phyloP scores from a whole-genome alignment of 2,113 vertebrate species.

The Sporophila hypoxantha region DNA sequence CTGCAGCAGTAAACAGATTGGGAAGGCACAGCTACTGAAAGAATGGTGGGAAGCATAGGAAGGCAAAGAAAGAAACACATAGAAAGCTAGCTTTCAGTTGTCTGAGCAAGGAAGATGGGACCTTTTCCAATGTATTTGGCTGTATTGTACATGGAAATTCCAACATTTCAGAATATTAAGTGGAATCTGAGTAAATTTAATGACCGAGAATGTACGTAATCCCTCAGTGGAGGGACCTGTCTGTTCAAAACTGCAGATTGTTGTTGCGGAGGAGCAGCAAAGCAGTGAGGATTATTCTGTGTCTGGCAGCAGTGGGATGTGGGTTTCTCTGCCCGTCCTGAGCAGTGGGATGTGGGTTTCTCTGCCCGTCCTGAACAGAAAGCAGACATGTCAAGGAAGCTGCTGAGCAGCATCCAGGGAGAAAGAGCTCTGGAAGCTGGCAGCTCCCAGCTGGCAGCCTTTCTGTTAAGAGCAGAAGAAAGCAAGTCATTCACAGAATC shows the following conservation, averaged over 20 bases:
- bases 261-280: neutral
- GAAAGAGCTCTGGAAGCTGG: neutral
- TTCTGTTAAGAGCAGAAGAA: neutral
- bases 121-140: no score
- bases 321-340: neutral
- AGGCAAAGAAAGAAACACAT: no score
- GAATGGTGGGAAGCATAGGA: no score
- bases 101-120: neutral
- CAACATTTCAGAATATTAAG: neutral
- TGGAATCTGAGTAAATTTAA: neutral
- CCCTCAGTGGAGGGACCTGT: neutral
- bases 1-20: neutral
- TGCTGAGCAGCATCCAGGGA: neutral
- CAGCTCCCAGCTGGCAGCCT: neutral
- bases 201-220: neutral
- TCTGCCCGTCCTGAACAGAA: neutral
- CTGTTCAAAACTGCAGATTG: neutral
- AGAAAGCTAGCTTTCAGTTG: no score
- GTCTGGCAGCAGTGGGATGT: neutral
- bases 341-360: neutral
- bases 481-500: neutral
- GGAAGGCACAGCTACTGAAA: neutral
- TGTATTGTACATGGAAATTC: accelerated
- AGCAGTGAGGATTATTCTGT: neutral
- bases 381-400: neutral